Evolutionary conservation across 30 jellyfish, hydroid and myxozoan genomes (phyloP), one percentile per base, ranked within the genome.

Genomic region (Chrysaora quinquecirrha): DNA sequence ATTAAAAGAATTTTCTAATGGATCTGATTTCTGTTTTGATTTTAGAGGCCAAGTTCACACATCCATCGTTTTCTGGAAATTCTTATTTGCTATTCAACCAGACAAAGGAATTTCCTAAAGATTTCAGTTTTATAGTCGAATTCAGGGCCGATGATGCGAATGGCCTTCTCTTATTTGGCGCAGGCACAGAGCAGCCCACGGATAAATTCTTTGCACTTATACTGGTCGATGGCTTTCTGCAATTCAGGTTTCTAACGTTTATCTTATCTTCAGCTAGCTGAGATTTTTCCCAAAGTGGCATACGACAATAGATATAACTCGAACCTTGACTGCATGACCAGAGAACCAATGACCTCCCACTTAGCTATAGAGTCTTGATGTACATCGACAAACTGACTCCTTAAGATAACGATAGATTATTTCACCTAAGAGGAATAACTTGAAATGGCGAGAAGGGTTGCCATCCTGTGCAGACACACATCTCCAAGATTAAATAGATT

Each of bases 201-300:
- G 77, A 32, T 16, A 50, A 71, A 25, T 85, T 85, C 65, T 64
- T 85, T 67, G 89, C 95, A 14, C 34, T 85, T 31, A 16, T 85
- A n/a, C 58, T 85, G 12, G 58, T 66, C 34, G 87, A 85, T 65
- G 95, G 95, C 25, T 67, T 24, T 31, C 23, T 74, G 22, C 88
- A 85, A 47, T 64, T 85, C 38, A 74, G 95, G 95, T 85, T 43
- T n/a, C n/a, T n/a, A n/a, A n/a, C n/a, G n/a, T n/a, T n/a, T n/a
- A n/a, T n/a, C n/a, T n/a, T n/a, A n/a, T n/a, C n/a, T n/a, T n/a
- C n/a, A n/a, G n/a, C n/a, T n/a, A n/a, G n/a, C n/a, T 56, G n/a
- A 29, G 14, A 4, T 70, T 27, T 29, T 20, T 20, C 32, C 9
- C 9, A 4, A 10, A 58, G 23, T 58, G 23, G 31, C 20, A 19